These are phyloP conservation scores for Norana najaformis DNA, from an alignment of 2,888 invertebrate species.

Conservation along the genomic window DNA sequence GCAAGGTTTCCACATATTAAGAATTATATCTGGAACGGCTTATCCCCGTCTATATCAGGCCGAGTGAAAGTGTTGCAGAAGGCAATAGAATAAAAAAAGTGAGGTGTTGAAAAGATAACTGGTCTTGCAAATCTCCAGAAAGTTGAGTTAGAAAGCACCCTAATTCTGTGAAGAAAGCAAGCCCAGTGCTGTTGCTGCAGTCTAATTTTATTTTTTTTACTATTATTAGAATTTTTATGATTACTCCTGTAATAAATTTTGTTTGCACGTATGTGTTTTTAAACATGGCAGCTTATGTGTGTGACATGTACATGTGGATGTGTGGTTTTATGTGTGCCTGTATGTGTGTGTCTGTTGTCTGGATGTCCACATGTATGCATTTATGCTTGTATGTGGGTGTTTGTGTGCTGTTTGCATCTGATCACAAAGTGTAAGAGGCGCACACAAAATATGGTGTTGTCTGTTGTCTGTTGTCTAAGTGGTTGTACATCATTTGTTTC, in stretches of 20 bases:
- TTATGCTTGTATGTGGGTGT: background rate
- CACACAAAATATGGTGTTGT: background rate
- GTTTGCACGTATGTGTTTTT: background rate
- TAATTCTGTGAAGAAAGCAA: background rate
- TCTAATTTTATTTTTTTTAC: background rate
- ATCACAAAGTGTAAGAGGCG: background rate
- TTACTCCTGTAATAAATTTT: background rate
- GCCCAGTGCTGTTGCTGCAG: background rate
- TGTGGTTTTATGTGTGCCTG: too few species aligned
- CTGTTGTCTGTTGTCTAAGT: background rate
- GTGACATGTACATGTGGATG: background rate
- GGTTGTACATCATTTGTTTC: constrained; percentile 18
- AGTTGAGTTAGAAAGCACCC: background rate
- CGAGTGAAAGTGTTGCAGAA: background rate
- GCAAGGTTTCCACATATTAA: background rate
- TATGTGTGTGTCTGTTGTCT: too few species aligned
- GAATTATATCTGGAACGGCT: background rate
- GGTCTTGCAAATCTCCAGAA: background rate
- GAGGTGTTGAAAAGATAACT: background rate
- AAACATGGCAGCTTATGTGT: background rate
- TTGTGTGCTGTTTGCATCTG: background rate
- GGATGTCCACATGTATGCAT: background rate
- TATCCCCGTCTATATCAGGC: too few species aligned
- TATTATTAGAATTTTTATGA: background rate
- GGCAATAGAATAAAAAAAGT: background rate